Evolutionary conservation across 2,797 vertebrate genomes (phyloP), one percentile per base, ranked within the genome.

Genomic region (Dermochelys coriacea): DNA sequence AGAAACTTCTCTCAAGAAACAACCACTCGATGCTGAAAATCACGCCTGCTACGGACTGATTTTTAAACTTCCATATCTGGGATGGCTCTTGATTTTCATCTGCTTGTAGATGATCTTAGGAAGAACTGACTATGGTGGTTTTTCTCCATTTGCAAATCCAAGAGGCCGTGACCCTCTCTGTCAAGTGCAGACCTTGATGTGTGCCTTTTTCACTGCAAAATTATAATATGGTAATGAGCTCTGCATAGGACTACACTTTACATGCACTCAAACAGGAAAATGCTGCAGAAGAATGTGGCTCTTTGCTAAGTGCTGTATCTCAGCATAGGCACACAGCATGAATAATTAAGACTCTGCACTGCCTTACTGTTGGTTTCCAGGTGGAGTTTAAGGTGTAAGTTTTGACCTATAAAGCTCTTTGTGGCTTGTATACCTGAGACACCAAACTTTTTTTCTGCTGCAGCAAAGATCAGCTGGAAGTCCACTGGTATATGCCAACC

Each of bases 71-170:
- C 59, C 27, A 80, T 2, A 0, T 78, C 55, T 82, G 34, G 64
- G 74, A 31, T 68, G 64, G 4, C 45, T 82, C 23, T 55, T 93
- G 27, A 61, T 5, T 84, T 61, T 27, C 25, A 93, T 41, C 37
- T 51, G 11, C 45, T 80, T 19, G 2, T 27, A 23, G 25, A 68
- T 11, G 25, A 84, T 80, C 82, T 5, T 61, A 27, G 12, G 11
- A 12, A 94, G n/a, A 50, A 14, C 8, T 2, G 3, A 54, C 7
- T 15, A 18, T 4, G 27, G 45, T 15, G 79, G 34, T 5, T 64
- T 64, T 91, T 23, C 78, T 85, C 41, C 91, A 2, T n/a, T 80
- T 89, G 49, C 88, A 88, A 41, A 57, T 83, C 29, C 27, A 82
- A 57, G 59, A 86, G 21, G 12, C 3, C 47, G 31, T n/a, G 37